These are phyloP conservation scores for Abrostola tripartita DNA, from an alignment of 2,888 invertebrate species.

Conservation along the genomic window DNA sequence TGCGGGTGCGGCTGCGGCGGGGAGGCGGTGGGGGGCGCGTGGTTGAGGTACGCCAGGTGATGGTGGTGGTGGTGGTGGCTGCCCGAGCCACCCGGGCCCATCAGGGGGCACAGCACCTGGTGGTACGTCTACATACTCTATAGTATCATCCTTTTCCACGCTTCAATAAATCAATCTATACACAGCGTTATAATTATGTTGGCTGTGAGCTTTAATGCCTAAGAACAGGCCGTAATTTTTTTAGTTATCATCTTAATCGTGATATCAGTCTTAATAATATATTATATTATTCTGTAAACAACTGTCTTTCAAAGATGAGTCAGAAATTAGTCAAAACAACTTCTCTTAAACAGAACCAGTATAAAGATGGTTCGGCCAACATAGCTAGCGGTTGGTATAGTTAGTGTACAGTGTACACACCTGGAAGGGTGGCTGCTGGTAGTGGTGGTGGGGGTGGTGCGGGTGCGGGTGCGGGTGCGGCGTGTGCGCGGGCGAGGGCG, in stretches of 20 bases:
- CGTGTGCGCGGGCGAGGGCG: constrained; percentile 85
- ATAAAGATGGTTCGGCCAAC: too few species aligned
- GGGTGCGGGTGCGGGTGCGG: constrained; percentile 79
- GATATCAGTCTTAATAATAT: too few species aligned
- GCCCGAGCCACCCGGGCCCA: constrained; percentile 71
- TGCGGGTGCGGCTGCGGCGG: constrained; percentile 81
- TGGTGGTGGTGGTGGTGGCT: constrained; percentile 82
- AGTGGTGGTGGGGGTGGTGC: constrained; percentile 74
- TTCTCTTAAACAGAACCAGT: too few species aligned
- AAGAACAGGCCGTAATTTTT: too few species aligned
- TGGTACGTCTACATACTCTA: constrained; percentile 28
- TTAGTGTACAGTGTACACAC: constrained; percentile 56
- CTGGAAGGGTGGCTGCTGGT: constrained; percentile 85
- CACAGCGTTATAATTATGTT: too few species aligned
- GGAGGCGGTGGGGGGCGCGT: constrained; percentile 82
- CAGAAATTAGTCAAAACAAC: too few species aligned
- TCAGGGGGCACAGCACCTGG: constrained; percentile 83
- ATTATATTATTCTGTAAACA: too few species aligned
- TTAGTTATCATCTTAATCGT: too few species aligned
- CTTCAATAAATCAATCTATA: neutral
- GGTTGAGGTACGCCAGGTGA: constrained; percentile 85
- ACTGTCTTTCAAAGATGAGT: too few species aligned
- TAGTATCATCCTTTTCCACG: neutral
- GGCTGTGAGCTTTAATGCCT: too few species aligned
- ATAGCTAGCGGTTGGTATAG: neutral